Evolutionary conservation across 2,113 vertebrate species (phyloP).

Genomic region (Entosphenus tridentatus): DNA sequence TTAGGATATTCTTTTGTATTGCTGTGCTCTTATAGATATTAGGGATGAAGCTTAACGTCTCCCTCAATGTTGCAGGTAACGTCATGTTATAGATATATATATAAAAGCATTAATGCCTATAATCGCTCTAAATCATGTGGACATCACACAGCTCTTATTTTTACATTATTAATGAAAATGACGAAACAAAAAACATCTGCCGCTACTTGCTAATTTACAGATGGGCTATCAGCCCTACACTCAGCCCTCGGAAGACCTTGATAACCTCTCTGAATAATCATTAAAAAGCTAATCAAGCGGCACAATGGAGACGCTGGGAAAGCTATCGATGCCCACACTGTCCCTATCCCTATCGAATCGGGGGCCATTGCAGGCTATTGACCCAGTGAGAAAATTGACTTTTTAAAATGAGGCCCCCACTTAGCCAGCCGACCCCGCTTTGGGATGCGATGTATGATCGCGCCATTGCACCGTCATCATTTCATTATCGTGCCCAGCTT

Average conservation of each 20-base stretch:
- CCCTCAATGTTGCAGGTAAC: too few species aligned
- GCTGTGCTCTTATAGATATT: too few species aligned
- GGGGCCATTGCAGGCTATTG: conserved; percentile 5
- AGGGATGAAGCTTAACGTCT: too few species aligned
- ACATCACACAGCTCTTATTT: too few species aligned
- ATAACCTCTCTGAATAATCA: conserved; percentile 1
- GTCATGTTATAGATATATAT: too few species aligned
- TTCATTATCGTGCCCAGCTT: conserved; percentile 3
- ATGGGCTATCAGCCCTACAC: conserved; percentile 1
- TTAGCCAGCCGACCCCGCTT: not conserved
- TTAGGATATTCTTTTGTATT: too few species aligned
- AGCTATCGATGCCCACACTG: conserved; percentile 1
- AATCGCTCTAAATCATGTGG: too few species aligned
- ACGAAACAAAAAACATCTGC: too few species aligned
- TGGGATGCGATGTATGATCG: conserved; percentile 5
- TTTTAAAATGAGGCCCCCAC: conserved; percentile 5
- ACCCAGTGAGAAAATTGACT: conserved; percentile 4
- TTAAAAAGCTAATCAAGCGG: conserved; percentile 6
- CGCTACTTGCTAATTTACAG: not conserved
- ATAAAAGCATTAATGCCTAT: too few species aligned
- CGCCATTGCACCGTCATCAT: not conserved
- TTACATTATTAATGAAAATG: too few species aligned
- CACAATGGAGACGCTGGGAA: conserved; percentile 4
- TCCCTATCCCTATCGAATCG: conserved; percentile 4
- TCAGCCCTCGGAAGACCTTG: not conserved